Evolutionary conservation across 37 sponge, comb jelly and placozoan genomes (phyloP).

Genomic region (Diacarnus erythraeanus): DNA sequence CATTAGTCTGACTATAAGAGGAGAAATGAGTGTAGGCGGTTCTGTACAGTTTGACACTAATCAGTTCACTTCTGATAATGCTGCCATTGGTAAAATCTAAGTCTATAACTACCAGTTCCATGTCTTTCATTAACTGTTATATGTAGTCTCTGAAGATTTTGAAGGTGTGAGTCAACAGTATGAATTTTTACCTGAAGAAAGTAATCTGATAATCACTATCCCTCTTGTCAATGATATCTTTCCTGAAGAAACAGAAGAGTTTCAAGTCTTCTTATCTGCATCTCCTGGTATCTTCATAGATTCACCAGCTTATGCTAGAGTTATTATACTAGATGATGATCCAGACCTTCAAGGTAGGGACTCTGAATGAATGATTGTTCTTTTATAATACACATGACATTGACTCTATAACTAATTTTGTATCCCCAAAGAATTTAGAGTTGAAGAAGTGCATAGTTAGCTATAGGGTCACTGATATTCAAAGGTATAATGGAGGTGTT

Average conservation of each 20-base stretch:
- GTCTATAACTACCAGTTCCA: too few relatives aligned
- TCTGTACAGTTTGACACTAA: neutral
- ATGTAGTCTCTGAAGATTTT: neutral
- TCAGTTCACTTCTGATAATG: neutral
- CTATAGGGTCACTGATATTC: too few relatives aligned
- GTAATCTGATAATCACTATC: neutral
- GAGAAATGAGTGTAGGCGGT: neutral
- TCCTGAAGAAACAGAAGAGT: constrained; percentile 18
- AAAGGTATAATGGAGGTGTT: too few relatives aligned
- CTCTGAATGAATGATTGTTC: neutral
- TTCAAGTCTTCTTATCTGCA: constrained; percentile 26
- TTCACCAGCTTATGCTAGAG: constrained; percentile 1
- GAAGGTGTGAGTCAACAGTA: neutral
- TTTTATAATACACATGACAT: too few relatives aligned
- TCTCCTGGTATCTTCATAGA: constrained; percentile 26
- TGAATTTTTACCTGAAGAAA: neutral
- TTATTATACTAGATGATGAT: constrained; percentile 16
- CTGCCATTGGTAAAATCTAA: neutral
- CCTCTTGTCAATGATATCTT: constrained; percentile 23
- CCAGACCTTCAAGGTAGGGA: constrained; percentile 23
- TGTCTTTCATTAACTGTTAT: constrained; percentile 10
- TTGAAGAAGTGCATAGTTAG: too few relatives aligned
- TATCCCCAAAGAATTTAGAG: neutral
- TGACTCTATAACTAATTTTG: neutral
- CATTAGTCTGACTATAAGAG: neutral